Evolutionary conservation across 2,888 invertebrate species (phyloP), one percentile per base, ranked within the genome.

Genomic region (Machimus atricapillus): DNA sequence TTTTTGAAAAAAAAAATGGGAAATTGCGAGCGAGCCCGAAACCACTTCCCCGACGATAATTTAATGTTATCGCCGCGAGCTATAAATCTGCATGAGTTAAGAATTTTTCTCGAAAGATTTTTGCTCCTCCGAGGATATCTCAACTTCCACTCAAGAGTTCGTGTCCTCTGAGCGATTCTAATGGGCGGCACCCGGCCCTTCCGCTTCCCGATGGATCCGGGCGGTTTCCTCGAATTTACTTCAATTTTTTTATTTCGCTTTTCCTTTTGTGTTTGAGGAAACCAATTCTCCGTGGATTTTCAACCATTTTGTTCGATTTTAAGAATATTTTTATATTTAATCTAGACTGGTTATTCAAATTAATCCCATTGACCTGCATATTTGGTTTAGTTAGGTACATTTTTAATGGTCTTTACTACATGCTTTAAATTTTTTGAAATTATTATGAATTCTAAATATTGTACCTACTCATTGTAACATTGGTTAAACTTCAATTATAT

Each of bases 11-110:
- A 76, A 76, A 76, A 76, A 76, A 37, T 37, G 40, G 79, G 12
- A 43, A 79, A 43, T 43, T 43, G 43, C 19, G 79, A 19, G 43
- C 14, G 58, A 82, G 46, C 52, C 74, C 16, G 74, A 85, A 85
- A 85, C 85, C 85, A 87, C 86, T 88, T 88, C 86, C 78, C 87
- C 86, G 87, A 87, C 90, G 90, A 90, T 90, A 90, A 90, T 90
- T 90, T 90, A 90, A 89, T 90, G 90, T 90, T 90, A 90, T 90
- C 90, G 90, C 90, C 89, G 81, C 85, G 86, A 89, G 90, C 90
- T 89, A 90, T 90, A 90, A 90, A 90, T 90, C 90, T 90, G 89
- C 89, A 90, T 90, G 90, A 90, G 89, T 90, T 90, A 89, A 89
- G 89, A 89, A 89, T 78, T 85, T 85, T 86, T 27, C 52, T 86